phyloP scores from a whole-genome alignment of 2,888 invertebrate species.

The Eilema griseolum region DNA sequence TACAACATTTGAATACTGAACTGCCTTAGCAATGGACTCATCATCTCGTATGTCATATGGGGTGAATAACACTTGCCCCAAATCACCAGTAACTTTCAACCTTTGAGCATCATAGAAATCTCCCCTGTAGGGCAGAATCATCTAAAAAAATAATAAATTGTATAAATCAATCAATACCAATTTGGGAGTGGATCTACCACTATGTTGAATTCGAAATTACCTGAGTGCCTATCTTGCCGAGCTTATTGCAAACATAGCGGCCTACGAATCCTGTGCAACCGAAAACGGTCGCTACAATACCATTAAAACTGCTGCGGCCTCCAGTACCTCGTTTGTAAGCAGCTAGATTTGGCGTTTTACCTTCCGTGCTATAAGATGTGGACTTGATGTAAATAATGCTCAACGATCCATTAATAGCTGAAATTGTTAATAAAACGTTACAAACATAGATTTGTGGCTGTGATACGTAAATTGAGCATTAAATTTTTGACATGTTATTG shows the following conservation, averaged over 20 bases:
- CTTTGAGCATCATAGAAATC: conserved; percentile 93
- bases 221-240: conserved; percentile 96
- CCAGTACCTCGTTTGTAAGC: conserved; percentile 94
- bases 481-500: conserved; percentile 8
- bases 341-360: conserved; percentile 85
- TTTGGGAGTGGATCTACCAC: neutral
- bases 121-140: conserved; percentile 97
- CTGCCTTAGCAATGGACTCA: conserved; percentile 92
- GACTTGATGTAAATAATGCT: conserved; percentile 81
- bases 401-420: conserved; percentile 76
- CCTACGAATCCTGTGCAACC: conserved; percentile 97
- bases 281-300: conserved; percentile 99
- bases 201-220: conserved; percentile 65
- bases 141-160: conserved; percentile 81
- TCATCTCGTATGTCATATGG: conserved; percentile 95
- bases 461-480: neutral
- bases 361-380: conserved; percentile 85
- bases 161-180: neutral
- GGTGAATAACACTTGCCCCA: conserved; percentile 97
- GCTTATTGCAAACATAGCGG: conserved; percentile 93
- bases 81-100: conserved; percentile 95
- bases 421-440: conserved; percentile 39
- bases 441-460: neutral
- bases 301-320: conserved; percentile 98
- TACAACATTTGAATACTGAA: conserved; percentile 98